These are phyloP conservation scores for Muscicapa striata DNA, from an alignment of 2,797 vertebrate genomes.

Conservation along the genomic window DNA sequence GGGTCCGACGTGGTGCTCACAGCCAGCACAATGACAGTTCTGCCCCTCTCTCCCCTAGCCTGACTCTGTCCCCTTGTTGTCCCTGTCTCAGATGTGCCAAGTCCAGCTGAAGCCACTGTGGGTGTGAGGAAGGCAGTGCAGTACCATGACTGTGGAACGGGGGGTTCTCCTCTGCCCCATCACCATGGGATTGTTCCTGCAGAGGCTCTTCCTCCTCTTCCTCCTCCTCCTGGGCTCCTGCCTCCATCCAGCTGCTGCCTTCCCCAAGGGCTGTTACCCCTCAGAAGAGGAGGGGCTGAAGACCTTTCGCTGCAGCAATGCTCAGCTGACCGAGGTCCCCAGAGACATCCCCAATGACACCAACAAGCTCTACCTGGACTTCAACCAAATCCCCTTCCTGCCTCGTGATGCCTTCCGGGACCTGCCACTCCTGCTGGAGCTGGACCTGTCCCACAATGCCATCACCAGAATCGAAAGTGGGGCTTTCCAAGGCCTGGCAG, in stretches of 20 bases:
- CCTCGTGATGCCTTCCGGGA: constrained; percentile 88
- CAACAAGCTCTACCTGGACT: constrained; percentile 90
- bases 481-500: constrained; percentile 87
- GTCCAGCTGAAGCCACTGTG: not conserved
- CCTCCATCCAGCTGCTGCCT: constrained; percentile 80
- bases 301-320: constrained; percentile 93
- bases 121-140: constrained; percentile 70
- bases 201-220: constrained; percentile 79
- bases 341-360: constrained; percentile 94
- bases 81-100: constrained; percentile 43
- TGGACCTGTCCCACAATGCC: constrained; percentile 94
- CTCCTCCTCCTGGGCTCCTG: constrained; percentile 86
- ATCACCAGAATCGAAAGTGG: constrained; percentile 85
- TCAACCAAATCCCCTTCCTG: constrained; percentile 87
- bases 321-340: constrained; percentile 88
- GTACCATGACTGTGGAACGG: constrained; percentile 76
- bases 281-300: constrained; percentile 86
- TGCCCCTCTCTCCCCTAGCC: not conserved
- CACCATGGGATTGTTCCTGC: constrained; percentile 85
- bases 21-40: not conserved
- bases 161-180: constrained; percentile 79
- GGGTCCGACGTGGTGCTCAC: not conserved
- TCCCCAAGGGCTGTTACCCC: constrained; percentile 90
- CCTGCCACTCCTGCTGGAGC: constrained; percentile 86
- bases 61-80: constrained; percentile 38